Percentiles rank a stretch among this genome's conserved stretches.
Conservation (phyloP, 2,888 invertebrate species). For the Megalurothrips usitatus region DNA sequence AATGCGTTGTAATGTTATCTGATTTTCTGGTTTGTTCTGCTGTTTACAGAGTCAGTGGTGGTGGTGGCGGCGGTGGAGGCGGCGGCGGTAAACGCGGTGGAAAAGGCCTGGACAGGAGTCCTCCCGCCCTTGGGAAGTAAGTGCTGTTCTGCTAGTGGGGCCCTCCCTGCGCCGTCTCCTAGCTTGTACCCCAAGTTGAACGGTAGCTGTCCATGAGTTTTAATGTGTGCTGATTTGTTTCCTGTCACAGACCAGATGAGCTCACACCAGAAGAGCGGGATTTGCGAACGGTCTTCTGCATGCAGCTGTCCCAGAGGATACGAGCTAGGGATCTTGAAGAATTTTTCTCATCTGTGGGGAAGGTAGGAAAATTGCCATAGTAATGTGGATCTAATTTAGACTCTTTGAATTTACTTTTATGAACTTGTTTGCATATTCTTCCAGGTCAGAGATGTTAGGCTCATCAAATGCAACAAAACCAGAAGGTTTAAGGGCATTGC, state of each 20-base stretch:
- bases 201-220: no score
- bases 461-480: conserved; percentile 98
- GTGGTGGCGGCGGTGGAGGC: background rate
- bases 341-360: conserved; percentile 97
- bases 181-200: no score
- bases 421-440: conserved; percentile 30
- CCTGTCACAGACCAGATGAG: conserved; percentile 57
- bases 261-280: conserved; percentile 96
- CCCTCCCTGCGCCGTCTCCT: background rate
- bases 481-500: conserved; percentile 98
- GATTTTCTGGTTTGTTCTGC: background rate
- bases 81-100: background rate
- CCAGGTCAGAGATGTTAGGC: conserved; percentile 82
- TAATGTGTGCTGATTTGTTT: no score
- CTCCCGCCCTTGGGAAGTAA: background rate
- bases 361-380: conserved; percentile 54
- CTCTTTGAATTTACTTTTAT: background rate
- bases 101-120: background rate
- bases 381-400: conserved; percentile 19
- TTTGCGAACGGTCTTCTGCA: conserved; percentile 97
- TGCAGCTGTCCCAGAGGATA: conserved; percentile 94
- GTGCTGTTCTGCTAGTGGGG: background rate
- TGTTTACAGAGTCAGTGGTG: background rate
- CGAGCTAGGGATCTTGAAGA: conserved; percentile 93
- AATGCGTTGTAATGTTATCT: background rate